A percentile compares a stretch with the other conserved stretches of the same genome.
phyloP scores from a whole-genome alignment of 2,113 vertebrate species.

The Mastomys natalensis region DNA sequence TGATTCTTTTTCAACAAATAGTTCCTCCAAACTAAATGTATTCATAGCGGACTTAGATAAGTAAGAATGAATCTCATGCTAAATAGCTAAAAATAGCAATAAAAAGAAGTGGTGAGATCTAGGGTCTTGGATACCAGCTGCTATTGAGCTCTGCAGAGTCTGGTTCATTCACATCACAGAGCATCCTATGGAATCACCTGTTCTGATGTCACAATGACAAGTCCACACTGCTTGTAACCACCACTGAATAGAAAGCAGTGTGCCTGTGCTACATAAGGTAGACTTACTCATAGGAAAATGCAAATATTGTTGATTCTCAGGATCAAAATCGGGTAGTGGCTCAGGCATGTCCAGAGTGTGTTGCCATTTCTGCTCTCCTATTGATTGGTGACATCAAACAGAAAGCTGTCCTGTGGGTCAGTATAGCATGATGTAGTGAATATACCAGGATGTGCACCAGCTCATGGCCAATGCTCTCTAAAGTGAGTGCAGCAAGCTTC shows the following conservation, averaged over 20 bases:
- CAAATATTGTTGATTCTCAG: constrained; percentile 93
- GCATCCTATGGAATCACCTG: constrained; percentile 96
- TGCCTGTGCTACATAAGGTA: constrained; percentile 91
- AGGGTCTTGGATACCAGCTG: constrained; percentile 90
- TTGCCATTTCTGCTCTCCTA: constrained; percentile 95
- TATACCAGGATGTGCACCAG: constrained; percentile 95
- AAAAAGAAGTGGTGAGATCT: background rate
- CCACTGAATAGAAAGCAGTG: constrained; percentile 91
- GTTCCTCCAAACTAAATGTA: constrained; percentile 83
- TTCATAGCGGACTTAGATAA: constrained; percentile 77
- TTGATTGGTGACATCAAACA: constrained; percentile 95
- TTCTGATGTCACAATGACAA: constrained; percentile 93
- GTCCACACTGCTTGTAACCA: constrained; percentile 90
- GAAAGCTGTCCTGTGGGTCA: constrained; percentile 95
- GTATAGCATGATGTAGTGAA: constrained; percentile 92
- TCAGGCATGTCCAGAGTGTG: constrained; percentile 87
- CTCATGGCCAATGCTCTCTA: constrained; percentile 94
- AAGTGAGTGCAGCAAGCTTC: constrained; percentile 92
- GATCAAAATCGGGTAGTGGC: constrained; percentile 88
- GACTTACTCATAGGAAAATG: constrained; percentile 94
- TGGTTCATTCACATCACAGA: constrained; percentile 89
- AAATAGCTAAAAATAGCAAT: constrained; percentile 55
- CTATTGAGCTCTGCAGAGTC: constrained; percentile 89
- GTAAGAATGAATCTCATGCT: constrained; percentile 78
- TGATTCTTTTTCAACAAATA: constrained; percentile 82